phyloP scores from a whole-genome alignment of 2,113 vertebrate species.

The Nesogale talazaci region DNA sequence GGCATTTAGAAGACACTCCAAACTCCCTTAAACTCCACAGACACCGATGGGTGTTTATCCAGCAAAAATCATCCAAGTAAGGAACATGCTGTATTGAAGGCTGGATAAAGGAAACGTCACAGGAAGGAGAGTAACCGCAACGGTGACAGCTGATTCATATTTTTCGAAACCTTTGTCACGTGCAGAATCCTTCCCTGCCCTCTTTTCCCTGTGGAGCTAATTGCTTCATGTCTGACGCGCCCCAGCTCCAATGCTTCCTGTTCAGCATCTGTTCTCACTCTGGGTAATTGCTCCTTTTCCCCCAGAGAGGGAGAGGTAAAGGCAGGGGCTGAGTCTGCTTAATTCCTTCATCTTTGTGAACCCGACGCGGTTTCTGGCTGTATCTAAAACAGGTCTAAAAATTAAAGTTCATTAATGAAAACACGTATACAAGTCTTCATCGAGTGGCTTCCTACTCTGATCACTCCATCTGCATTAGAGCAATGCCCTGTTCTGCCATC shows the following conservation, averaged over 20 bases:
- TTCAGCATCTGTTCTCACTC: too few species aligned
- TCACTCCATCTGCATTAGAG: too few species aligned
- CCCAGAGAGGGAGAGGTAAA: neutral
- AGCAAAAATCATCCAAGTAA: neutral
- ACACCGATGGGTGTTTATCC: neutral
- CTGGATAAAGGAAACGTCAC: neutral
- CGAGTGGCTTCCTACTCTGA: too few species aligned
- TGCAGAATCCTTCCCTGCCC: neutral
- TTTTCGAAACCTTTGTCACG: fast-evolving
- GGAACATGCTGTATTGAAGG: neutral
- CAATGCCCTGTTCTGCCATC: too few species aligned
- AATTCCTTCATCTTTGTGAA: neutral
- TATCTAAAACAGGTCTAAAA: neutral
- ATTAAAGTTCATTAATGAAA: neutral
- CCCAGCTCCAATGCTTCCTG: fast-evolving
- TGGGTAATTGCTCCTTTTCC: neutral
- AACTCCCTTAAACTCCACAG: neutral
- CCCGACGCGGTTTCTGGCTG: neutral
- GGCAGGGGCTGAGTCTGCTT: neutral
- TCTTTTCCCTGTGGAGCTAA: neutral
- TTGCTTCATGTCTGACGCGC: neutral
- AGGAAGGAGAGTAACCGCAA: neutral
- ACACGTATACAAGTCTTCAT: neutral
- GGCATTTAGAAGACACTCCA: neutral
- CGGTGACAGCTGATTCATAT: fast-evolving